These are phyloP conservation scores for Periparus ater DNA, from an alignment of 2,797 vertebrate species.

Conservation along the genomic window DNA sequence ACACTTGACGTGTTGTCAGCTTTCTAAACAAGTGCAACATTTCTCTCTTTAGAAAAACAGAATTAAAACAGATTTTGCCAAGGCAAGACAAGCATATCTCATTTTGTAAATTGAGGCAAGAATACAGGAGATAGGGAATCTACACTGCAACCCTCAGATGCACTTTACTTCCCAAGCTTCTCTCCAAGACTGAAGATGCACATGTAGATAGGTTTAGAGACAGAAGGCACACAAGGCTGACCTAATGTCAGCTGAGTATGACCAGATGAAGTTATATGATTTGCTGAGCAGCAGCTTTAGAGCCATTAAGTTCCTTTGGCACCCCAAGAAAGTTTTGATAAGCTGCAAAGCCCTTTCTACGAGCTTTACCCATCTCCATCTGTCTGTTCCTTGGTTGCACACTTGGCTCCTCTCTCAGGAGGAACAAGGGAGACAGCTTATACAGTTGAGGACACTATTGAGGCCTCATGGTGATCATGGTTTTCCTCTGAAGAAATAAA, in stretches of 20 bases:
- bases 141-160: neutral
- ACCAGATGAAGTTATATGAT: neutral
- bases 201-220: neutral
- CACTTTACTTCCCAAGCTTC: neutral
- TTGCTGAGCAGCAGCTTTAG: neutral
- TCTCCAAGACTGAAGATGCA: neutral
- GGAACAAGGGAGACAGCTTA: neutral
- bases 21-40: neutral
- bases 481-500: neutral
- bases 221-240: neutral
- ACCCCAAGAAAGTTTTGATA: neutral
- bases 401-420: neutral
- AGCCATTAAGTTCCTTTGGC: neutral
- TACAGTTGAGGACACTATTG: neutral
- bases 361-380: neutral
- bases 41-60: neutral
- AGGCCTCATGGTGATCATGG: neutral
- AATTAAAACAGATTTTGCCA: neutral
- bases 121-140: neutral
- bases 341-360: neutral
- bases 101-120: neutral
- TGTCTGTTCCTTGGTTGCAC: neutral
- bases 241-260: neutral
- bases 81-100: neutral
- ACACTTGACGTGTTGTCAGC: neutral